Conservation (phyloP, 2,113 vertebrate species). For the Trochalopteron elliotii region DNA sequence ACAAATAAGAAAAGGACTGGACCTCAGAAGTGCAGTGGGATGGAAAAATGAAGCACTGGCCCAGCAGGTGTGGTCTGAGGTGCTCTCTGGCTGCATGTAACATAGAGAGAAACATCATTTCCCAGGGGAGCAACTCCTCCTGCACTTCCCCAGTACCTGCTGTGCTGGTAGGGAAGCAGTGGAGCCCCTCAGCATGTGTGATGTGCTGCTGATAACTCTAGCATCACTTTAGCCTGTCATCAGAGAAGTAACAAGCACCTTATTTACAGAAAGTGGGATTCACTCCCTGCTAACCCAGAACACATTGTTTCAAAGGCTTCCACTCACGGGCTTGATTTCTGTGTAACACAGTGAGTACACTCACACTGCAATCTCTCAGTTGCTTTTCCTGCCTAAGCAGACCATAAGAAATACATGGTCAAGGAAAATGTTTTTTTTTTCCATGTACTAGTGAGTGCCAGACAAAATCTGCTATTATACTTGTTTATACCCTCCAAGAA, state of each 20-base stretch:
- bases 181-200: neutral
- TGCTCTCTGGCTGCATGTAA: neutral
- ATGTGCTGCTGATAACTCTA: neutral
- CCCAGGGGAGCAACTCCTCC: neutral
- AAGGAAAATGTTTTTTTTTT: neutral
- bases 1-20: neutral
- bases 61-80: neutral
- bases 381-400: conserved; percentile 6
- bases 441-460: neutral
- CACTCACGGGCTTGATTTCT: neutral
- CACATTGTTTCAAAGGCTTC: neutral
- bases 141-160: neutral
- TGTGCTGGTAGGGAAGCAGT: neutral
- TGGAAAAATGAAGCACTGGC: neutral
- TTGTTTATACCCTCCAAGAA: neutral
- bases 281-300: neutral
- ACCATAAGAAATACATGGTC: neutral
- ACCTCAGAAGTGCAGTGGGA: neutral
- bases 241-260: neutral
- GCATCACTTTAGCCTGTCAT: neutral
- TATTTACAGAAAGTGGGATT: neutral
- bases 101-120: neutral
- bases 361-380: neutral
- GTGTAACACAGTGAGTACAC: neutral
- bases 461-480: conserved; percentile 20